Base-by-base conservation (phyloP, 2,113 vertebrate genomes). In the Scatophagus argus region DNA sequence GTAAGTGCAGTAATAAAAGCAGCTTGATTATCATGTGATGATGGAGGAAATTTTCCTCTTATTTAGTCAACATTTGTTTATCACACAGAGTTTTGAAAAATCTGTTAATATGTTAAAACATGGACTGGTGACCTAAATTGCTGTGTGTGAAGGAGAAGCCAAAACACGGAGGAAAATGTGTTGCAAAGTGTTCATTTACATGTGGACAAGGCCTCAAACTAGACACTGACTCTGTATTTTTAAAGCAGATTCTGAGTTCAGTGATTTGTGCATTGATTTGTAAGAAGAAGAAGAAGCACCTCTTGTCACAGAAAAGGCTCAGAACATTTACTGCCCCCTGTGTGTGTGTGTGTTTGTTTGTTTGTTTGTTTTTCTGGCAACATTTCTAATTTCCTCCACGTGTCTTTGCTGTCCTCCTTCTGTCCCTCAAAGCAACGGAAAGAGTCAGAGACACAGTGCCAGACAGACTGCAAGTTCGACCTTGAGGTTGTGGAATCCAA, bases 361-460 rank as follows among this genome's bases (percentile, higher is more conserved):
- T n/a, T n/a, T n/a, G n/a, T n/a, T n/a, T n/a, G n/a, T n/a, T n/a
- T n/a, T n/a, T n/a, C n/a, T n/a, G n/a, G n/a, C 5, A 16, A n/a
- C 29, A 27, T 39, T 12, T 17, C 2, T 6, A 3, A 29, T 36
- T 51, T 72, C 27, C 11, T 29, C 43, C 19, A 2, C 14, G 3
- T 65, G 1, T 56, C 10, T 17, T 17, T 21, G 2, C 4, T 38
- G 34, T 63, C 36, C 31, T 59, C 31, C n/a, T 54, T 36, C 52
- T 79, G 41, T 72, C 72, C 49, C 34, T 71, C 54, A 41, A 76
- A 99, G 98, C 97, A 98, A 91, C 92, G 97, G 51, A 98, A 98
- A 76, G 97, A 99, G 86, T 99, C 97, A 0, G 98, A 99, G 94
- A 98, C 97, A 0, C 97, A 99, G 88, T 99, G 97, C 93, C 98